Conservation (phyloP, 2,888 invertebrate genomes). For the Alentia gelatinosa region DNA sequence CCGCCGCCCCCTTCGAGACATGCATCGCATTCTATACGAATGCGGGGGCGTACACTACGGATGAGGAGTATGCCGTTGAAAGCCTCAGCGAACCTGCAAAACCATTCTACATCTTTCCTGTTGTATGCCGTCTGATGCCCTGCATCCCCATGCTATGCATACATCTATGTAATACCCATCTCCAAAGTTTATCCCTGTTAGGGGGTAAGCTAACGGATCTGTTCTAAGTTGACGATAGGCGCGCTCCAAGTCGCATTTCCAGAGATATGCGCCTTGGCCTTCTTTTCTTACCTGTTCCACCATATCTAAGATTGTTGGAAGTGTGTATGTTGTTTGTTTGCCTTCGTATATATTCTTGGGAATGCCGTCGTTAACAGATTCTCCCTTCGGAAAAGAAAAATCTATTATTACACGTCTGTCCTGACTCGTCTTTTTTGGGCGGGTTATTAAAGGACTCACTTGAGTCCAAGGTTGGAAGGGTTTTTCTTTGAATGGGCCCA, state of each 20-base stretch:
- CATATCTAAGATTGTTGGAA: too few species aligned
- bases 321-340: not conserved
- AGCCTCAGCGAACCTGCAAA: not conserved
- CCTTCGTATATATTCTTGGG: not conserved
- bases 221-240: not conserved
- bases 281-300: not conserved
- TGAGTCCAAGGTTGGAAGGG: not conserved
- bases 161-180: not conserved
- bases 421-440: not conserved
- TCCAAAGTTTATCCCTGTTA: not conserved
- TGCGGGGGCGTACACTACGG: not conserved
- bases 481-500: not conserved
- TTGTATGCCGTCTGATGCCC: not conserved
- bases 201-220: not conserved
- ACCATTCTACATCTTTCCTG: too few species aligned
- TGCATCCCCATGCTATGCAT: not conserved
- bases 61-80: not conserved
- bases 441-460: not conserved
- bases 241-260: not conserved
- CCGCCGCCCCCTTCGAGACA: not conserved
- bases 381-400: not conserved
- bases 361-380: not conserved
- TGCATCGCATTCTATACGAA: not conserved
- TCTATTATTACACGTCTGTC: not conserved
- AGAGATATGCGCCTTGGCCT: not conserved